phyloP scores from a whole-genome alignment of 2,888 invertebrate species.

The Ochlodes sylvanus region DNA sequence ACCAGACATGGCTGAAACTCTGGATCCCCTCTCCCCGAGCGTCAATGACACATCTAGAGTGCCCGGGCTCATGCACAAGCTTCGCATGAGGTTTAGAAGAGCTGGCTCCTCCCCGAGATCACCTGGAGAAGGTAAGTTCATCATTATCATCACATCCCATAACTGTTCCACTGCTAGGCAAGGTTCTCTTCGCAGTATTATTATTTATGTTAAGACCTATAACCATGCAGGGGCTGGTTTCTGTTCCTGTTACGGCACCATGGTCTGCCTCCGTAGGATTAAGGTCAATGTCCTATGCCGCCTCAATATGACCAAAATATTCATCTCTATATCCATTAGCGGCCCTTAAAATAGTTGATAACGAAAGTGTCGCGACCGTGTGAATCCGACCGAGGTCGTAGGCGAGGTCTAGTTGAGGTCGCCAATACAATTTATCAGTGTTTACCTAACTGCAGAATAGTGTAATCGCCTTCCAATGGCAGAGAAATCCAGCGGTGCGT shows the following conservation, averaged over 20 bases:
- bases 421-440: constrained; percentile 25
- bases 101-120: constrained; percentile 53
- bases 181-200: too few species aligned
- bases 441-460: constrained; percentile 20
- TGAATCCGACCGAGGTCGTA: constrained; percentile 36
- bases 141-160: too few species aligned
- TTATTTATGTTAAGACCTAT: too few species aligned
- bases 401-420: constrained; percentile 33
- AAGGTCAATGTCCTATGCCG: too few species aligned
- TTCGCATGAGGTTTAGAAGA: constrained; percentile 63
- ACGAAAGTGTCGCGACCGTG: constrained; percentile 28
- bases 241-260: too few species aligned
- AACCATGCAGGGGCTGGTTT: too few species aligned
- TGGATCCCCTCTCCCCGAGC: constrained; percentile 73
- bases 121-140: constrained; percentile 70
- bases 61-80: constrained; percentile 62
- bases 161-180: too few species aligned
- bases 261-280: too few species aligned
- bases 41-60: constrained; percentile 54
- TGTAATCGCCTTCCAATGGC: constrained; percentile 41
- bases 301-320: too few species aligned
- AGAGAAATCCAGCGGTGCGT: constrained; percentile 42
- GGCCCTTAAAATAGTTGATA: background rate
- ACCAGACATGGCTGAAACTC: constrained; percentile 66
- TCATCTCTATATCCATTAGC: background rate